Conservation (phyloP, 2,113 vertebrate genomes). For the Rhinoderma darwinii region DNA sequence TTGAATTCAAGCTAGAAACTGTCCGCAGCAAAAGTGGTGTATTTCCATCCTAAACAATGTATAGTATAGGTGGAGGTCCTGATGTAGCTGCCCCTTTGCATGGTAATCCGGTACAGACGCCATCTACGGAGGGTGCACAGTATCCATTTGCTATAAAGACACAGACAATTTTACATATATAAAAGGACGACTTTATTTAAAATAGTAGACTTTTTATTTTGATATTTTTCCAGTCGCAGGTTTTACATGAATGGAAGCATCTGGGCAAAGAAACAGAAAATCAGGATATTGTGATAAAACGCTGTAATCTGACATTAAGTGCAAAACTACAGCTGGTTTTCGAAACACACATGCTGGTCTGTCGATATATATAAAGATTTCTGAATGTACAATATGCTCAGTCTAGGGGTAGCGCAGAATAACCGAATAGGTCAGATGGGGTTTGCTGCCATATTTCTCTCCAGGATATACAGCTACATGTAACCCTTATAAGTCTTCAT, state of each 20-base stretch:
- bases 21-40: too few relatives aligned
- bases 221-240: not conserved
- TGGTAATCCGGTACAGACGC: too few relatives aligned
- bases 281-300: not conserved
- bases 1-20: too few relatives aligned
- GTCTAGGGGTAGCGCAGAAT: not conserved
- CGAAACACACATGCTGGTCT: not conserved
- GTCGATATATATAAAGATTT: not conserved
- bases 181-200: slow-evolving; percentile 29
- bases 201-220: slow-evolving; percentile 36
- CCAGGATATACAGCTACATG: not conserved
- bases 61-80: too few relatives aligned
- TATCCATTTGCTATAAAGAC: not conserved
- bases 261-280: slow-evolving; percentile 20
- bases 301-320: slow-evolving; percentile 21
- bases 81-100: too few relatives aligned
- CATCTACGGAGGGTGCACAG: not conserved
- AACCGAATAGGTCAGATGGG: not conserved
- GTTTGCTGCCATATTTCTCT: not conserved
- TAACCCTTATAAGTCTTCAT: not conserved
- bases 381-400: not conserved
- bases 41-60: too few relatives aligned
- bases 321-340: slow-evolving; percentile 8
- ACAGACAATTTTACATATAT: not conserved
- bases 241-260: not conserved